phyloP scores from a whole-genome alignment of 2,797 vertebrate genomes.

The Sebastes oblongus region DNA sequence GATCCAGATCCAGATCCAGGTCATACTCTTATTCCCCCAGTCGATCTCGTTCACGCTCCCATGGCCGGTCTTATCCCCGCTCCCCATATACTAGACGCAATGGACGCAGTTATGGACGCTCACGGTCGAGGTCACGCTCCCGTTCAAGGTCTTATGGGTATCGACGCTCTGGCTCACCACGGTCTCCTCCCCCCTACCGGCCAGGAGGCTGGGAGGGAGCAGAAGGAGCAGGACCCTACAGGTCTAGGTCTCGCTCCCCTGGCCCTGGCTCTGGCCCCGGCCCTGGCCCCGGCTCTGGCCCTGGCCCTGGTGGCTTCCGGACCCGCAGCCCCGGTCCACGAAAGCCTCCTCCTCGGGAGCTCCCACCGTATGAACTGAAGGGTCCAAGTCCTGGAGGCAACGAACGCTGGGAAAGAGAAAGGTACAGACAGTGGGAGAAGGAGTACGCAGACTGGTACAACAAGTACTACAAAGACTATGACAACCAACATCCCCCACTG shows the following conservation, averaged over 20 bases:
- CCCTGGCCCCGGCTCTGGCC: constrained; percentile 70
- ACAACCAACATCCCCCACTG: constrained; percentile 62
- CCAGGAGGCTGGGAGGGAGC: constrained; percentile 66
- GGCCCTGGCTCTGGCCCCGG: constrained; percentile 66
- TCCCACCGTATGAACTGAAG: constrained; percentile 77
- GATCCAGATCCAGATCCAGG: constrained; percentile 84
- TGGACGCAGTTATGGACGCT: constrained; percentile 90
- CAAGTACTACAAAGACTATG: constrained; percentile 92
- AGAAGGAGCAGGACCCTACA: constrained; percentile 75
- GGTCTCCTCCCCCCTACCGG: constrained; percentile 63
- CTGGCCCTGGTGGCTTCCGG: constrained; percentile 78
- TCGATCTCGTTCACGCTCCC: constrained; percentile 93
- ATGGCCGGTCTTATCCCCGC: constrained; percentile 88
- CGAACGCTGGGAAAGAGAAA: constrained; percentile 92
- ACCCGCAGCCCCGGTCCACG: constrained; percentile 84
- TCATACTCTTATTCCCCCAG: constrained; percentile 91
- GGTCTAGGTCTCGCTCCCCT: constrained; percentile 89
- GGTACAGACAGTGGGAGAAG: constrained; percentile 94
- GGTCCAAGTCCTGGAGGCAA: constrained; percentile 83
- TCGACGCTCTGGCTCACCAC: constrained; percentile 70
- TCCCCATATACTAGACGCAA: constrained; percentile 91
- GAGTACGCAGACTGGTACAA: constrained; percentile 97
- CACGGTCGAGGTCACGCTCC: constrained; percentile 87
- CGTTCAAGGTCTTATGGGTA: constrained; percentile 86
- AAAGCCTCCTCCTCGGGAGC: constrained; percentile 80